A percentile compares a stretch with the other conserved stretches of the same genome.
Evolutionary conservation across 2,113 vertebrate species (phyloP).

Genomic region (Forbesichthys papilliferus): DNA sequence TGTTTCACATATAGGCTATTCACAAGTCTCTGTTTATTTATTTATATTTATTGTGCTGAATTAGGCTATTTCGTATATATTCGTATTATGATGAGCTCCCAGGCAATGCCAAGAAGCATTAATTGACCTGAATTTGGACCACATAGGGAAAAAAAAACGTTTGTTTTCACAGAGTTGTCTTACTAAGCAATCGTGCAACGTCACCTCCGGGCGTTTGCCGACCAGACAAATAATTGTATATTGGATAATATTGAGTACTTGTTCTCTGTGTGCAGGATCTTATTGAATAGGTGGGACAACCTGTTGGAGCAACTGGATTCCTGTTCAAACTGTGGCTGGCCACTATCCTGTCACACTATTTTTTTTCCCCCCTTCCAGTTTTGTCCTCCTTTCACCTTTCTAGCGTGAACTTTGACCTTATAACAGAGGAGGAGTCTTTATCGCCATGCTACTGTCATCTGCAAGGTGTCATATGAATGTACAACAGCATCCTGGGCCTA

Average conservation of each 20-base stretch:
- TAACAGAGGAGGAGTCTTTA: constrained; percentile 30
- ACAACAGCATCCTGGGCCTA: constrained; percentile 31
- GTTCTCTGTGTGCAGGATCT: constrained; percentile 67
- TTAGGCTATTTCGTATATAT: too few relatives aligned
- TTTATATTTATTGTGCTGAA: too few relatives aligned
- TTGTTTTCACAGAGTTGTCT: too few relatives aligned
- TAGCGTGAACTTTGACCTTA: constrained; percentile 43
- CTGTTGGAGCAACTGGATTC: constrained; percentile 35
- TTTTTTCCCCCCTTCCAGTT: constrained; percentile 26
- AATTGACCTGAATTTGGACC: too few relatives aligned
- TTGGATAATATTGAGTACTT: constrained; percentile 4
- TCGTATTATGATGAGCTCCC: too few relatives aligned
- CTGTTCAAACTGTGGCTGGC: constrained; percentile 13
- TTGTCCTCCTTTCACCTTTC: constrained; percentile 50
- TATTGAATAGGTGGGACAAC: constrained; percentile 68
- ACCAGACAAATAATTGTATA: too few relatives aligned
- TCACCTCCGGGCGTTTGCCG: too few relatives aligned
- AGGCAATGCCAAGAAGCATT: too few relatives aligned
- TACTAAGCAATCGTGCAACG: too few relatives aligned
- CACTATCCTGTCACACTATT: constrained; percentile 28
- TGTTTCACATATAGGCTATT: too few relatives aligned
- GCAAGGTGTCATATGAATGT: constrained; percentile 61
- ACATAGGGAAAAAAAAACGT: too few relatives aligned
- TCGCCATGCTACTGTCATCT: constrained; percentile 41
- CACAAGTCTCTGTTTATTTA: too few relatives aligned